Base-by-base conservation (phyloP, 2,888 invertebrate genomes). In the Choristoneura rosaceana region DNA sequence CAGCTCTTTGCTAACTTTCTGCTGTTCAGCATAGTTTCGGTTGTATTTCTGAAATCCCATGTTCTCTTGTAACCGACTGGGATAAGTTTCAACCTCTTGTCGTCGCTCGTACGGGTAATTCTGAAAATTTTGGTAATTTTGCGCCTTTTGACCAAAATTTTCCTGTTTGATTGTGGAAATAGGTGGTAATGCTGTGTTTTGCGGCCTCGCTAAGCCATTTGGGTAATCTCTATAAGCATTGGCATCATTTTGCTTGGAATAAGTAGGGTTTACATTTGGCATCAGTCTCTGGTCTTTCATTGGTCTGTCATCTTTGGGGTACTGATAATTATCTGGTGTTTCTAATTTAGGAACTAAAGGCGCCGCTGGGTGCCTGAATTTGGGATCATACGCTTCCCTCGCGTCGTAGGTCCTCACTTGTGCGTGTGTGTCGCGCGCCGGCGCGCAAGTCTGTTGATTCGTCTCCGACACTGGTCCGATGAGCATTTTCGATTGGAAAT, bases 401-500 rank as follows among this genome's bases (percentile, higher is more conserved):
- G 87, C 90, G 78, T 92, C 92, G 81, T 88, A 92, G 85, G 85
- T 79, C 86, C 85, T 87, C 78, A 83, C 91, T 90, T 93, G 93
- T 90, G 92, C 89, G 87, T 86, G 92, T 17, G 86, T 86, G 75
- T 91, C 90, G 74, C 87, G 86, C 75, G 87, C 75, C 63, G 89
- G 79, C 70, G 86, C 85, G 84, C 89, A 87, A 77, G 90, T 90
- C 84, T 92, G 93, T 86, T 93, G 92, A 78, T 94, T 94, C 83
- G 91, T 91, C 81, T 94, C 93, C 69, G 94, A 94, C 78, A 94
- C 94, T 81, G 94, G 94, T 86, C 94, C 94, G 81, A 94, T 92
- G 73, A 94, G 90, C 94, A 95, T 95, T 86, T 94, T 94, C 45
- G 93, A 92, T 82, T 95, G 94, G 83, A 94, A 94, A 86, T 94